phyloP scores from a whole-genome alignment of 2,888 invertebrate genomes.

The Antheraea assamensis region DNA sequence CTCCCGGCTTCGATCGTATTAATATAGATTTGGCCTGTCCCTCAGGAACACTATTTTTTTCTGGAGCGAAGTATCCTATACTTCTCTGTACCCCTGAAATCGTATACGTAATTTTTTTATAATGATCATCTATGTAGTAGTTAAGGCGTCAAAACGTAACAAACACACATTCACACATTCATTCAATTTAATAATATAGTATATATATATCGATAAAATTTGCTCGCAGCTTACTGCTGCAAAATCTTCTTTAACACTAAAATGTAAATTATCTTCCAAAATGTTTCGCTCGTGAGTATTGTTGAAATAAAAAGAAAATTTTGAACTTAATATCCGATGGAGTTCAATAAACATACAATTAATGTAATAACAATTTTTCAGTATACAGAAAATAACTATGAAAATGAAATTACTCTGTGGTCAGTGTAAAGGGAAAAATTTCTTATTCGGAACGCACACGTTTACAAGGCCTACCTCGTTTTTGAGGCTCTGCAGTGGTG shows the following conservation, averaged over 20 bases:
- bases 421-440: conserved; percentile 59
- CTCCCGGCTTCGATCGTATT: no score
- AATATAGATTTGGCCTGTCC: no score
- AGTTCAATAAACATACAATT: conserved; percentile 28
- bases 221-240: no score
- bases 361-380: conserved; percentile 38
- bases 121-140: no score
- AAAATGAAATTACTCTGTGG: conserved; percentile 55
- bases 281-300: neutral
- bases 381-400: conserved; percentile 35
- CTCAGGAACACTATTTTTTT: no score
- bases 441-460: conserved; percentile 69
- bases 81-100: no score
- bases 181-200: no score
- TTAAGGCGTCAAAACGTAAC: no score
- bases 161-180: no score
- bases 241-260: neutral
- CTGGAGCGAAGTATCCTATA: no score
- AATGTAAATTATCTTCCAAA: neutral
- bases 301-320: conserved; percentile 32
- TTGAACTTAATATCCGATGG: neutral
- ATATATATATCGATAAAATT: no score
- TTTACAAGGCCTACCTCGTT: conserved; percentile 75
- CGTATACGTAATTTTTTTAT: no score
- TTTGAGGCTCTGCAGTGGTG: conserved; percentile 81